Conservation (phyloP, 2,113 vertebrate genomes). For the Ursus arctos region DNA sequence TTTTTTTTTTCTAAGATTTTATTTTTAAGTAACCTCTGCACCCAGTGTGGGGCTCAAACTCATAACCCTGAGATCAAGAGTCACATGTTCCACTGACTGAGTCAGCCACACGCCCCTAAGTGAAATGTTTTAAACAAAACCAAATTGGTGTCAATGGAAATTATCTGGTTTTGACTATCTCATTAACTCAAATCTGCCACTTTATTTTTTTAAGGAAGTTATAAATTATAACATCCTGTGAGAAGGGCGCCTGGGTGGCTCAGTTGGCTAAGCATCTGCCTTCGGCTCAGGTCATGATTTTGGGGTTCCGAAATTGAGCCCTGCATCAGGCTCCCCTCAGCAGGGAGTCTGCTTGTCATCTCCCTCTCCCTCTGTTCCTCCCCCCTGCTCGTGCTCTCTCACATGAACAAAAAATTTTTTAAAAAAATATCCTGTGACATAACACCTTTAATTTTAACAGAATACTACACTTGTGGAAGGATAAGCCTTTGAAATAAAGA, state of each 20-base stretch:
- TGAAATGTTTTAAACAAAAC: neutral
- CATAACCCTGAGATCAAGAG: neutral
- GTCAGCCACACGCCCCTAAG: neutral
- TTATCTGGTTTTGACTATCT: neutral
- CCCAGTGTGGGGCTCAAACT: neutral
- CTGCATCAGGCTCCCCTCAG: neutral
- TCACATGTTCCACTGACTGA: neutral
- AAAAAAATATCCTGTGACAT: neutral
- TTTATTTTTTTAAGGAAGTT: neutral
- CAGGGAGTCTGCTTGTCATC: neutral
- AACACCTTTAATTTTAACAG: neutral
- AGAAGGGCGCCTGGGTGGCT: neutral
- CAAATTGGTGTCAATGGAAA: neutral
- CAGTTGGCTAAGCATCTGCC: neutral
- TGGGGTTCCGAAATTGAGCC: neutral
- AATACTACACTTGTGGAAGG: neutral
- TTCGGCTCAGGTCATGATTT: neutral
- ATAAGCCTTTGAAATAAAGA: neutral
- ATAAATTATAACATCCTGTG: neutral
- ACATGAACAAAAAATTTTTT: neutral
- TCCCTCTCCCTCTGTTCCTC: neutral
- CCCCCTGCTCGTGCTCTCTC: neutral
- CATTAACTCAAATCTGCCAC: neutral
- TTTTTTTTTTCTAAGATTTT: neutral
- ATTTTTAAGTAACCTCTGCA: neutral